phyloP scores from a whole-genome alignment of 92 coral and sea anemone species.

The Epizoanthus rinbou region DNA sequence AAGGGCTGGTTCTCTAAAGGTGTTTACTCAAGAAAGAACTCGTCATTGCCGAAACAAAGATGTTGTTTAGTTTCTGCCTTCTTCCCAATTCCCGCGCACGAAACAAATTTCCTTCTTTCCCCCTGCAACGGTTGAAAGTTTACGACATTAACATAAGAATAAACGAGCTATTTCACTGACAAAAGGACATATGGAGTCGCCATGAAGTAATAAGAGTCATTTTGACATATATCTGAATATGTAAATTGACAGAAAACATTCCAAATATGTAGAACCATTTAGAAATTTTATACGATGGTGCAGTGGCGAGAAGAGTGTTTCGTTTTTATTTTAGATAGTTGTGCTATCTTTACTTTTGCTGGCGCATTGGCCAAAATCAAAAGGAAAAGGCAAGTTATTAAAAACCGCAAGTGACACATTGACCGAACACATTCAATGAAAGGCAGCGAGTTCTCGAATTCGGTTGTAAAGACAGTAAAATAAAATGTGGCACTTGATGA shows the following conservation, averaged over 20 bases:
- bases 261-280: constrained; percentile 65
- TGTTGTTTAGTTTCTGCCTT: neutral
- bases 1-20: neutral
- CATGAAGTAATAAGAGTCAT: constrained; percentile 73
- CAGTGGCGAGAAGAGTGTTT: neutral
- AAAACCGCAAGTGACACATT: neutral
- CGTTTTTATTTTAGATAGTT: neutral
- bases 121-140: neutral
- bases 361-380: neutral
- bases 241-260: constrained; percentile 86
- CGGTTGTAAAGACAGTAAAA: constrained; percentile 26
- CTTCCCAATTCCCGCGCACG: constrained; percentile 11
- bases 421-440: constrained; percentile 12
- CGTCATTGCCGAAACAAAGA: constrained; percentile 1
- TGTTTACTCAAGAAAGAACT: constrained; percentile 28
- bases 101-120: constrained; percentile 1
- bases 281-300: constrained; percentile 4
- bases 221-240: constrained; percentile 73
- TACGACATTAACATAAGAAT: constrained; percentile 32
- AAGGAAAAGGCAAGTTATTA: constrained; percentile 2
- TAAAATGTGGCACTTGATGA: constrained; percentile 21
- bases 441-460: constrained; percentile 22
- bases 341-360: neutral
- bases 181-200: constrained; percentile 83
- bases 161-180: constrained; percentile 55